These are phyloP conservation scores for Colossoma macropomum DNA, from an alignment of 2,113 vertebrate species.

Conservation along the genomic window DNA sequence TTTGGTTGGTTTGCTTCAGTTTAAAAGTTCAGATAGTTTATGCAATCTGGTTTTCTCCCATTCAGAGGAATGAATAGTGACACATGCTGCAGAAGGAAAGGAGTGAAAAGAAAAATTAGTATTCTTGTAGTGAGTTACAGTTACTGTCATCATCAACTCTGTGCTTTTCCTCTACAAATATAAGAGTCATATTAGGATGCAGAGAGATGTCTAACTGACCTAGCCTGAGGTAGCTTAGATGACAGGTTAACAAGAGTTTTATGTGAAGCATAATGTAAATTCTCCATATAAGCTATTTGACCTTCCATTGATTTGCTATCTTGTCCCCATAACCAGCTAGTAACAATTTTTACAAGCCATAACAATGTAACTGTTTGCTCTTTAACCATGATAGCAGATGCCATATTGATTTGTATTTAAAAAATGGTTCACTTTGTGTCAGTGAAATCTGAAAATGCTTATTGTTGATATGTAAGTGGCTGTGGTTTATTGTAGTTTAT, in stretches of 20 bases:
- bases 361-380: background rate
- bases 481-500: background rate
- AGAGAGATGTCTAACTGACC: background rate
- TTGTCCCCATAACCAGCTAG: constrained; percentile 23
- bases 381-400: constrained; percentile 18
- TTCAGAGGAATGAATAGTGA: no score
- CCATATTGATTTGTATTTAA: constrained; percentile 28
- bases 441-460: constrained; percentile 3
- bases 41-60: no score
- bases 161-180: background rate
- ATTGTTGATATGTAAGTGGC: background rate
- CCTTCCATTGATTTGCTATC: constrained; percentile 2
- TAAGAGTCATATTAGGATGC: background rate
- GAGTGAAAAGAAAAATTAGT: no score
- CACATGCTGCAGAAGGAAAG: no score
- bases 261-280: constrained; percentile 11
- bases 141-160: background rate
- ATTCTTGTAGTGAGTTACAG: no score
- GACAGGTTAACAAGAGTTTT: background rate
- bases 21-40: no score
- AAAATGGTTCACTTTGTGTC: constrained; percentile 5
- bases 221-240: background rate
- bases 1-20: no score
- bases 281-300: background rate
- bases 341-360: background rate